Evolutionary conservation across 53 echinoderm and acorn worm genomes (phyloP).

Genomic region (Hippasteria phrygiana): DNA sequence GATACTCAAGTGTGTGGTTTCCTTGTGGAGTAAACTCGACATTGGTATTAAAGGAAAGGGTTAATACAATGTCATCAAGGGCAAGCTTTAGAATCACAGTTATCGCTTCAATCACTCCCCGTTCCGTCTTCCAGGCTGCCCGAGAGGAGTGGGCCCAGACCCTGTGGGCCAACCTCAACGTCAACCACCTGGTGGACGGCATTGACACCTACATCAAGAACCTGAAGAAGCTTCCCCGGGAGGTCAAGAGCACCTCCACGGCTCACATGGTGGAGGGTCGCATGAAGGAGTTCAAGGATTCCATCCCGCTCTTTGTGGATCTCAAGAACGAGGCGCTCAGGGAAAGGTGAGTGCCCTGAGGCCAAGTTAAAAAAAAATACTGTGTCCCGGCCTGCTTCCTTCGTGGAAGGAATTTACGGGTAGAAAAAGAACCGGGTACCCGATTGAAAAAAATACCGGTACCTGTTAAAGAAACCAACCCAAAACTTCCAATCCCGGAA

Average conservation of each 20-base stretch:
- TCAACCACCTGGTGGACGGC: slow-evolving; percentile 90
- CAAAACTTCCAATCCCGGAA: too few species aligned
- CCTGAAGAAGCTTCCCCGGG: slow-evolving; percentile 96
- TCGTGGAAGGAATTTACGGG: too few species aligned
- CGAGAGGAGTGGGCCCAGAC: slow-evolving; percentile 99
- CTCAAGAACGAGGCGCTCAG: slow-evolving; percentile 98
- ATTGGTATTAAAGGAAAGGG: too few species aligned
- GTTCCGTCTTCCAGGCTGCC: slow-evolving; percentile 78
- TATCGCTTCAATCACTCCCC: too few species aligned
- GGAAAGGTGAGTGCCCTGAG: slow-evolving; percentile 74
- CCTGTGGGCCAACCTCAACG: slow-evolving; percentile 96
- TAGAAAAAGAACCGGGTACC: too few species aligned
- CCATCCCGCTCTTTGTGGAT: slow-evolving; percentile 97
- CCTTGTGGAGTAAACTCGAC: too few species aligned
- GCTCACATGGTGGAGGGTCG: slow-evolving; percentile 96
- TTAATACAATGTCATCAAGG: too few species aligned
- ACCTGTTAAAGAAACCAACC: too few species aligned
- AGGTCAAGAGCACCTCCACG: slow-evolving; percentile 92
- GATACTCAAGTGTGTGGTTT: too few species aligned
- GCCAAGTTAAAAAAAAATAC: background rate
- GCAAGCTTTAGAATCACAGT: too few species aligned
- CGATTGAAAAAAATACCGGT: too few species aligned
- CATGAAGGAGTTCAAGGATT: slow-evolving; percentile 96
- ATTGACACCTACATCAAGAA: slow-evolving; percentile 92
- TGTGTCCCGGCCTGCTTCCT: too few species aligned